Percentiles rank a stretch among this genome's conserved stretches.
Conservation (phyloP, 2,113 vertebrate species). For the Psophia crepitans region DNA sequence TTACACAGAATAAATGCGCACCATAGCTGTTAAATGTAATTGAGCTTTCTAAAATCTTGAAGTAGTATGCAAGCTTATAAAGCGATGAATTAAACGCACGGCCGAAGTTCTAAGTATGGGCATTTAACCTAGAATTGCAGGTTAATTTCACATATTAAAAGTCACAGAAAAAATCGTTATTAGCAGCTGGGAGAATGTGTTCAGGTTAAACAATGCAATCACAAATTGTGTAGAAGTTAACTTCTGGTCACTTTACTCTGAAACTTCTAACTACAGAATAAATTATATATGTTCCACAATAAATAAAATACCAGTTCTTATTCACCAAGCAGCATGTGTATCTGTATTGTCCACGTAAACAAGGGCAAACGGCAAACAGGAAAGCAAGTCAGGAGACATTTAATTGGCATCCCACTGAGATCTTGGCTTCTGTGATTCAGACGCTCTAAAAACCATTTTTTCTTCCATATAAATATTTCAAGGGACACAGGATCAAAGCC, state of each 20-base stretch:
- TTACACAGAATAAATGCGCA: not conserved
- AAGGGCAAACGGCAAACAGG: slow-evolving; percentile 43
- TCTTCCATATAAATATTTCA: slow-evolving; percentile 66
- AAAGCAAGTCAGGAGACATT: slow-evolving; percentile 32
- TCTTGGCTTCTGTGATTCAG: slow-evolving; percentile 37
- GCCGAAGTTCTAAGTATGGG: not conserved
- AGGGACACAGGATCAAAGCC: slow-evolving; percentile 39
- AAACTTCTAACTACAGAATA: not conserved
- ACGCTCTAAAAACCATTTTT: not conserved
- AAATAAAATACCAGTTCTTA: slow-evolving; percentile 51
- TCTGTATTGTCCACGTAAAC: slow-evolving; percentile 38
- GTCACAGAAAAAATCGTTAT: not conserved
- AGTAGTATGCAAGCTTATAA: not conserved
- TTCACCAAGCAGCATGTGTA: slow-evolving; percentile 29
- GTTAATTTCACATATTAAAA: not conserved
- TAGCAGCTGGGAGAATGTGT: not conserved
- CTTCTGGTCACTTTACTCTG: not conserved
- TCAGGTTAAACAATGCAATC: not conserved
- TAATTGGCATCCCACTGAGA: slow-evolving; percentile 66
- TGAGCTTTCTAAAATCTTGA: not conserved
- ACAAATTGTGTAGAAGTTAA: not conserved
- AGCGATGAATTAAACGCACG: not conserved
- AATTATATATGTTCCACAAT: not conserved
- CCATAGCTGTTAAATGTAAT: not conserved
- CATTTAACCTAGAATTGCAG: not conserved